Evolutionary conservation across 2,797 vertebrate species (phyloP), one percentile per base, ranked within the genome.

Genomic region (Tangara arthus): DNA sequence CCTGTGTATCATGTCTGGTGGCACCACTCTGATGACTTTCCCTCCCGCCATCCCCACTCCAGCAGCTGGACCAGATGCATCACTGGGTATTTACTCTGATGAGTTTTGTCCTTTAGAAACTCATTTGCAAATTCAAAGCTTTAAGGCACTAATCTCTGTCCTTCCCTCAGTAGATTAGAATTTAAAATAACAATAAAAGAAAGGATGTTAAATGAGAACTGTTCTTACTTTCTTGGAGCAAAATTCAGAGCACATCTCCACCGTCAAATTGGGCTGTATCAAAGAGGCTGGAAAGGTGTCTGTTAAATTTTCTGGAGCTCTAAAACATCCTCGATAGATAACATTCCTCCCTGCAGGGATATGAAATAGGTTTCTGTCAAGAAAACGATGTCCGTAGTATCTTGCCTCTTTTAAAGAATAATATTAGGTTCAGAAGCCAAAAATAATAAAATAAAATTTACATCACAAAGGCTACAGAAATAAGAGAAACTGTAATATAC

Each of bases 201-300:
- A 93, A 46, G 47, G 35, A 55, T 66, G 86, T 64, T 42, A 93
- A 89, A 89, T 47, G n/a, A 86, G 44, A 92, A 78, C 8, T 35
- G 59, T 87, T 91, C 96, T 97, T 98, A 99, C 99, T 98, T 99
- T 99, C 96, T 99, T 98, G 77, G 99, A 99, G 97, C 99, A 99
- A 95, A 98, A 98, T 97, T 99, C 99, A 1, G 99, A 98, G 97
- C 99, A 99, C 92, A 97, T 98, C 96, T 99, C 99, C 42, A 97
- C 97, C 3, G 99, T 99, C 70, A 98, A 92, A 90, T 99, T 99
- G 90, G 98, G 96, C 95, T 98, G 98, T 15, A 95, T 84, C 82
- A 98, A 97, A 91, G 97, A 97, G 96, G 98, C 93, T 14, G 98
- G 98, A 94, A 99, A 99, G 93, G 98, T 96, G 49, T 97, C 92